Conservation (phyloP, 92 coral and sea anemone genomes). For the Epizoanthus ramosus region DNA sequence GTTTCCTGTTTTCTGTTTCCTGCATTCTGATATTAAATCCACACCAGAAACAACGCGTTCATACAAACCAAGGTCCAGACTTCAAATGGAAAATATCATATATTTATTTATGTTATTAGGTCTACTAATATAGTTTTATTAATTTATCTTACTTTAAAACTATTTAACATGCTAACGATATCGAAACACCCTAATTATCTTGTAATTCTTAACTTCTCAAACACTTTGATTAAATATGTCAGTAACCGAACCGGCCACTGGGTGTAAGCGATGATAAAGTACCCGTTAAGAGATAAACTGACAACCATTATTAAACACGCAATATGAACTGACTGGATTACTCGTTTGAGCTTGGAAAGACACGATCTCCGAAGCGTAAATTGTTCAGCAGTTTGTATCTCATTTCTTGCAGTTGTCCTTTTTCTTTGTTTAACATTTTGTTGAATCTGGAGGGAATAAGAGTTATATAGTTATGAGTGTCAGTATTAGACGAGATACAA, state of each 20-base stretch:
- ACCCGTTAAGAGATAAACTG: constrained; percentile 25
- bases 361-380: neutral
- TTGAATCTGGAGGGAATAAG: neutral
- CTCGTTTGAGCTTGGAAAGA: constrained; percentile 3
- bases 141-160: too few species aligned
- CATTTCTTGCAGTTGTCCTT: constrained; percentile 12
- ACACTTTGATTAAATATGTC: neutral
- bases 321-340: neutral
- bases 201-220: neutral
- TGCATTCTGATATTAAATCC: too few species aligned
- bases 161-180: neutral
- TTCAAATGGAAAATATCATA: too few species aligned
- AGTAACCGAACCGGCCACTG: neutral
- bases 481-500: neutral
- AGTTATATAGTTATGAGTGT: neutral
- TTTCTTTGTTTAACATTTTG: neutral
- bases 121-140: neutral
- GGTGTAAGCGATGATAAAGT: constrained; percentile 1
- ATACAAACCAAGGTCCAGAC: too few species aligned
- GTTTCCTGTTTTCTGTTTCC: too few species aligned
- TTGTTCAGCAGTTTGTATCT: neutral
- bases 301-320: neutral
- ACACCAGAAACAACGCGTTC: too few species aligned
- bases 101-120: too few species aligned
- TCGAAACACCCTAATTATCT: neutral